A percentile compares a stretch with the other conserved stretches of the same genome.
Conservation (phyloP, 2,797 vertebrate species). For the Linurgus olivaceus region DNA sequence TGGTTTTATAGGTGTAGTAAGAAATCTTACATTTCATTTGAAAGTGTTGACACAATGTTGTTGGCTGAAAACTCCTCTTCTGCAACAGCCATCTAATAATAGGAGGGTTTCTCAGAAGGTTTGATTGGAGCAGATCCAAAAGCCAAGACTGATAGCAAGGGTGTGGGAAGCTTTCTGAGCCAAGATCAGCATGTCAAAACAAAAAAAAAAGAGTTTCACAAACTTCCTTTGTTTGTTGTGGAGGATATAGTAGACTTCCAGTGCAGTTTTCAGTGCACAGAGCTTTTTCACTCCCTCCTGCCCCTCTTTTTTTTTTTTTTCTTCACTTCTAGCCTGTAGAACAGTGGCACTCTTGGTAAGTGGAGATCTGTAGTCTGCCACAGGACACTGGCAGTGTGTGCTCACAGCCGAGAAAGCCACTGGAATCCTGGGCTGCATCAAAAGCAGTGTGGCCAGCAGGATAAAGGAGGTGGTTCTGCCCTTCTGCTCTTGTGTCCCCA, state of each 20-base stretch:
- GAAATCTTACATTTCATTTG: neutral
- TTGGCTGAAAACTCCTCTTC: neutral
- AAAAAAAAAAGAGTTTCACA: neutral
- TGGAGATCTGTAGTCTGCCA: neutral
- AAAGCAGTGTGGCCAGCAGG: neutral
- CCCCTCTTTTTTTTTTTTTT: neutral
- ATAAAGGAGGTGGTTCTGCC: neutral
- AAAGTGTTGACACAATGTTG: neutral
- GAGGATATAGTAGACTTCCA: neutral
- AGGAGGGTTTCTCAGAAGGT: neutral
- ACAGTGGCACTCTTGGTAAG: neutral
- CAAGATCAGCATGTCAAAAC: neutral
- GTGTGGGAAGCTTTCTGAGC: neutral
- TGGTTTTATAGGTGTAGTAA: neutral
- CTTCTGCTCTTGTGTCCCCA: neutral
- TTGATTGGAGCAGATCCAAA: neutral
- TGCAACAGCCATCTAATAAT: neutral
- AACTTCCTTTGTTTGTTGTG: neutral
- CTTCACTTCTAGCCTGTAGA: neutral
- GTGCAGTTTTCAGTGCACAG: neutral
- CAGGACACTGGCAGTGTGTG: neutral
- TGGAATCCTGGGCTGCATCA: neutral
- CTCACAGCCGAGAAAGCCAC: neutral
- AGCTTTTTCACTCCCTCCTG: neutral
- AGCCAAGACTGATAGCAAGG: neutral